Evolutionary conservation across 2,888 invertebrate species (phyloP), one percentile per base, ranked within the genome.

Genomic region (Thereva nobilitata): DNA sequence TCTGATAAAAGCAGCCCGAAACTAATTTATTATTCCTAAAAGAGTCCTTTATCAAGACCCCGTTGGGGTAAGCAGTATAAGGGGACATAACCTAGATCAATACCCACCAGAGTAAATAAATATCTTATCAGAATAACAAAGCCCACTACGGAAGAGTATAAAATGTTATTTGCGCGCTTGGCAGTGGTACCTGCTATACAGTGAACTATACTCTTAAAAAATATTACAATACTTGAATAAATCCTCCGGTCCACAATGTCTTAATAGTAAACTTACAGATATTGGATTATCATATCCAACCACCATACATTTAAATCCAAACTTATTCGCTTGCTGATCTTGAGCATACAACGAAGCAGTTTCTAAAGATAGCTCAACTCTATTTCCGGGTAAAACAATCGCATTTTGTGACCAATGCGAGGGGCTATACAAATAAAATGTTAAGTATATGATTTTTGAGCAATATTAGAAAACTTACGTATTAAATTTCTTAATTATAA

Each of bases 281-380:
- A 85, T 82, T 6, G 85, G 88, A 89, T 87, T 94, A 79, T 88
- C 95, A 80, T 87, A 94, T 69, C 89, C 96, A 76, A 91, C 87
- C 64, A 91, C 89, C 40, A 92, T 82, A 76, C 92, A 92, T 70
- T 87, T 93, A 84, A 89, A 97, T 41, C 81, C 90, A 78, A 87
- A 94, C 69, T 88, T 88, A 75, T 87, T 87, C 0, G 88, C 88
- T 75, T 91, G 89, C 72, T 93, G 95, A 80, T 95, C 94, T 75
- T 93, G 93, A 69, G 95, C 87, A 79, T 97, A 97, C 79, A 97
- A 91, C 0, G 97, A 93, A 0, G 97, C 94, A 0, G 97, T 97
- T 83, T 98, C 97, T 76, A 99, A 78, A 0, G 96, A 95, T 80
- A 98, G 96, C 74, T 96, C 88, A 0, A 97, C 91, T 82, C 95